Percentiles rank a stretch among this genome's conserved stretches.
Conservation (phyloP, 2,888 invertebrate genomes). For the Latrodectus hesperus region DNA sequence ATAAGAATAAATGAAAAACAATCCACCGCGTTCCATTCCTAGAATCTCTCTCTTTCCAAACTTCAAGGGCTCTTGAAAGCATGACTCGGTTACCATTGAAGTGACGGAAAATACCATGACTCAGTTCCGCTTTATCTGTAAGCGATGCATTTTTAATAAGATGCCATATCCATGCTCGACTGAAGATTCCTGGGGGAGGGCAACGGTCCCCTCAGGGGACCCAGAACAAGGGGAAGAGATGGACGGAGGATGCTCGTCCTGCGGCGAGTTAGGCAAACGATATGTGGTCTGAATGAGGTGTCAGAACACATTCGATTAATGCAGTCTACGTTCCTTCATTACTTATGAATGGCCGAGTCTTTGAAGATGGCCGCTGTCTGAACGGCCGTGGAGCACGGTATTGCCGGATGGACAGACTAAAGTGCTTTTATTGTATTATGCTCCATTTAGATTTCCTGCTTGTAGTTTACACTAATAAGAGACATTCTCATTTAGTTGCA, state of each 20-base stretch:
- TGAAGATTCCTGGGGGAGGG: slow-evolving; percentile 15
- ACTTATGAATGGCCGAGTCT: slow-evolving; percentile 41
- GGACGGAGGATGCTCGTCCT: slow-evolving; percentile 7
- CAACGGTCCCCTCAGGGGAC: background rate
- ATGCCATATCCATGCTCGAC: background rate
- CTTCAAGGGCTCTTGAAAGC: too few species aligned
- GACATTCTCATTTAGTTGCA: too few species aligned
- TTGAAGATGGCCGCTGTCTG: background rate
- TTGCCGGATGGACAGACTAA: too few species aligned
- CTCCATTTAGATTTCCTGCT: too few species aligned
- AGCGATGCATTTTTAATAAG: slow-evolving; percentile 55
- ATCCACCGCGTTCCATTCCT: too few species aligned
- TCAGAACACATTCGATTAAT: slow-evolving; percentile 55
- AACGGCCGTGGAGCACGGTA: too few species aligned
- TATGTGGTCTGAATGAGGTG: slow-evolving; percentile 57
- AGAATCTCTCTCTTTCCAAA: too few species aligned
- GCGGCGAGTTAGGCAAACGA: slow-evolving; percentile 18
- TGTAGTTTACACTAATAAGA: too few species aligned
- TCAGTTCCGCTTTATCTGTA: slow-evolving; percentile 34
- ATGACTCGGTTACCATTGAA: too few species aligned
- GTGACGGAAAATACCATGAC: slow-evolving; percentile 4
- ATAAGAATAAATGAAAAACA: too few species aligned
- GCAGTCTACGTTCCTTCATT: slow-evolving; percentile 31
- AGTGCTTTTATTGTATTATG: too few species aligned
- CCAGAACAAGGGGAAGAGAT: too few species aligned